Evolutionary conservation across 2,113 vertebrate species (phyloP).

Genomic region (Ornithorhynchus anatinus): DNA sequence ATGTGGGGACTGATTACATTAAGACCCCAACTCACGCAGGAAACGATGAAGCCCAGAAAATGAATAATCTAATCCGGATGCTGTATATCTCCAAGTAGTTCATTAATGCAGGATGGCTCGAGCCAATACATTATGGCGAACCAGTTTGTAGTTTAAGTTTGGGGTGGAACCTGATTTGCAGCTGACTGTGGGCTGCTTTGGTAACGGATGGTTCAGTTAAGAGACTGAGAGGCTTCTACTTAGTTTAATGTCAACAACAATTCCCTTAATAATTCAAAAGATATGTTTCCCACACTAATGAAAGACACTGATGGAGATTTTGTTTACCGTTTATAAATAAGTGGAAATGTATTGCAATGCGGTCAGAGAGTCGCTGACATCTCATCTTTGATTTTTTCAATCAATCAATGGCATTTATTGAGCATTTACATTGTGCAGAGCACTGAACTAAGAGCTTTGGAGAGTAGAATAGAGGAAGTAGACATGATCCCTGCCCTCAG

Average conservation of each 20-base stretch:
- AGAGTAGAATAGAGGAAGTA: too few relatives aligned
- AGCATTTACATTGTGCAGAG: too few relatives aligned
- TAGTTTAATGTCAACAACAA: neutral
- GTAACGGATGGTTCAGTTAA: constrained; percentile 12
- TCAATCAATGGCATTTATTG: too few relatives aligned
- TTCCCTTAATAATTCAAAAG: constrained; percentile 19
- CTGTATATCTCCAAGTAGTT: neutral
- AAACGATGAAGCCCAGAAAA: constrained; percentile 10
- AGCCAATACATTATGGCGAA: constrained; percentile 24
- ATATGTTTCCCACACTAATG: neutral
- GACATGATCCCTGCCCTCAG: too few relatives aligned
- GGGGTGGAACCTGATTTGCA: neutral
- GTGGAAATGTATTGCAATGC: neutral
- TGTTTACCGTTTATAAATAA: constrained; percentile 2
- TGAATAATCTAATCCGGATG: neutral
- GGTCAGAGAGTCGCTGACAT: neutral
- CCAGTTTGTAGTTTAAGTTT: neutral
- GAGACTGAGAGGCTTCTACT: constrained; percentile 1
- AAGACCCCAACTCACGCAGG: neutral
- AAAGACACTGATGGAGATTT: neutral
- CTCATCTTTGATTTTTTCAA: too few relatives aligned
- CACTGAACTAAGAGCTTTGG: too few relatives aligned
- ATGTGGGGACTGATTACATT: neutral
- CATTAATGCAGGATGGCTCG: neutral
- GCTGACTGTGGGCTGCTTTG: neutral